Percentiles rank a stretch among this genome's conserved stretches.
Conservation (phyloP, 1,140 invertebrate species). For the Amyelois transitella region DNA sequence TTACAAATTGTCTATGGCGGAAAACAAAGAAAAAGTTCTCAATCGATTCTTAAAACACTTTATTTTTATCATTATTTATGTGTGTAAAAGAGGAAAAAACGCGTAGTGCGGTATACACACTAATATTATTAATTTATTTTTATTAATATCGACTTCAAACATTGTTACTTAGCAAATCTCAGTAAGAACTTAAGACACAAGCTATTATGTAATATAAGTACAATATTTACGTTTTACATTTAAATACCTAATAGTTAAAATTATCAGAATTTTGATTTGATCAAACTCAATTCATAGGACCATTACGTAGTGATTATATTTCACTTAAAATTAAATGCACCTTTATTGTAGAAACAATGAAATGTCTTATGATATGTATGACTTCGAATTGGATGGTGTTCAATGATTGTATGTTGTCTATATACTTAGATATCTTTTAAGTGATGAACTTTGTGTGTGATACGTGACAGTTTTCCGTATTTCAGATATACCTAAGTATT, state of each 20-base stretch:
- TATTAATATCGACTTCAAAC: too few species aligned
- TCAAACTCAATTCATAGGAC: slow-evolving; percentile 28
- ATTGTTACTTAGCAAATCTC: too few species aligned
- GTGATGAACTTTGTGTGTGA: slow-evolving; percentile 5
- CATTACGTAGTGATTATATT: slow-evolving; percentile 34
- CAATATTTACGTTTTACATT: too few species aligned
- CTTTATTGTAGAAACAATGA: slow-evolving; percentile 23
- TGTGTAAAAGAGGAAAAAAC: too few species aligned
- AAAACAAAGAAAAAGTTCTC: too few species aligned
- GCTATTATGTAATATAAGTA: too few species aligned
- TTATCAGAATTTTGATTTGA: neutral
- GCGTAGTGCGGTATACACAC: too few species aligned
- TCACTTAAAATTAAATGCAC: slow-evolving; percentile 43
- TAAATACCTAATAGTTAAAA: neutral
- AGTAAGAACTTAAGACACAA: too few species aligned
- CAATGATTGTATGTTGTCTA: neutral
- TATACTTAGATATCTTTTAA: slow-evolving; percentile 9
- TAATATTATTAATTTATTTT: too few species aligned
- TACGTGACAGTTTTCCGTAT: neutral
- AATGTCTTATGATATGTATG: slow-evolving; percentile 9
- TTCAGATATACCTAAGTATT: neutral
- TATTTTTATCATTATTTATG: too few species aligned
- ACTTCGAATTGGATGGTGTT: slow-evolving; percentile 7
- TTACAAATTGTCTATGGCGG: too few species aligned
- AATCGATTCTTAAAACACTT: too few species aligned